phyloP scores from a whole-genome alignment of 2,797 vertebrate species.

The Tachyglossus aculeatus region DNA sequence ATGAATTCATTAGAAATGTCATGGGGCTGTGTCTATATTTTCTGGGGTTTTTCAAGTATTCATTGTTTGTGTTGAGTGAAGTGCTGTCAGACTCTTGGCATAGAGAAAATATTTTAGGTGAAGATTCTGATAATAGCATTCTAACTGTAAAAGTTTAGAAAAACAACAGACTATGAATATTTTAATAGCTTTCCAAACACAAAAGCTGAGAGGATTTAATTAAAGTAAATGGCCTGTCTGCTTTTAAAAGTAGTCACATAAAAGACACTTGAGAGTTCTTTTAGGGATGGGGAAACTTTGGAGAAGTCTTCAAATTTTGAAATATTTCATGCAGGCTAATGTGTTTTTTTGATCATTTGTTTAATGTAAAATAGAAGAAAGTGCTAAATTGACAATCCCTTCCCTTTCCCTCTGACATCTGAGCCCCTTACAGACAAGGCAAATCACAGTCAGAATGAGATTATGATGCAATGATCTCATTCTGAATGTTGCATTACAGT shows the following conservation, averaged over 20 bases:
- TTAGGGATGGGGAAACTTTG: conserved; percentile 28
- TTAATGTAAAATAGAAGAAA: conserved; percentile 50
- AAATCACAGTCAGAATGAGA: conserved; percentile 70
- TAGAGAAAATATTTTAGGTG: conserved; percentile 26
- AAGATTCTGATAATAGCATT: neutral
- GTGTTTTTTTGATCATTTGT: conserved; percentile 2
- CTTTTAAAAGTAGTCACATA: conserved; percentile 36
- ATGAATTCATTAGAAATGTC: too few relatives aligned
- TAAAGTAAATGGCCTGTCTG: conserved; percentile 49
- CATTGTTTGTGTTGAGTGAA: conserved; percentile 33
- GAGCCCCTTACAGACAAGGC: conserved; percentile 62
- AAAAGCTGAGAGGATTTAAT: neutral
- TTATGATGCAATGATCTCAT: conserved; percentile 74
- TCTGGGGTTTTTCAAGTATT: neutral
- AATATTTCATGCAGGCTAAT: conserved; percentile 27
- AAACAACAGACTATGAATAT: neutral
- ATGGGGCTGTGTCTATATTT: neutral
- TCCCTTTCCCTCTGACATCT: conserved; percentile 53
- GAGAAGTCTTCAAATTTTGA: conserved; percentile 30
- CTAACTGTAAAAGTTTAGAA: neutral
- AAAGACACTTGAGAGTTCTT: conserved; percentile 28
- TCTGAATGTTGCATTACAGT: conserved; percentile 70
- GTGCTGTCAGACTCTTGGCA: conserved; percentile 23
- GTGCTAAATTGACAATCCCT: conserved; percentile 44
- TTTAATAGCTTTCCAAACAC: neutral